Evolutionary conservation across 2,113 vertebrate genomes (phyloP).

Genomic region (Archocentrus centrarchus): DNA sequence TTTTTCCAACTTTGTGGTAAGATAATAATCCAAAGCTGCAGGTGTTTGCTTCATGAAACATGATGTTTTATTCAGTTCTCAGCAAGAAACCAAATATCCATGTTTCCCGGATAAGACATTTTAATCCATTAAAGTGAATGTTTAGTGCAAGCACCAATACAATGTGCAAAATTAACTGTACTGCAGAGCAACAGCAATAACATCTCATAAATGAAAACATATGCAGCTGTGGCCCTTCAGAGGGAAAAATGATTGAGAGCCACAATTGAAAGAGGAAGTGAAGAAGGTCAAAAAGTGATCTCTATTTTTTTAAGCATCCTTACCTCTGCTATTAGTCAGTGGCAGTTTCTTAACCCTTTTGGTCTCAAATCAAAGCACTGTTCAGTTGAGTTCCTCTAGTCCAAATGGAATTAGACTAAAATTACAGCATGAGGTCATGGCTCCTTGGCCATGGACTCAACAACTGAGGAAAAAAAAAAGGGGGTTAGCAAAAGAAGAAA

Average conservation of each 20-base stretch:
- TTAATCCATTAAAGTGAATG: not conserved
- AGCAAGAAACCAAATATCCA: not conserved
- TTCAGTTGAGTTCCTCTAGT: constrained; percentile 42
- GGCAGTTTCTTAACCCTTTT: constrained; percentile 71
- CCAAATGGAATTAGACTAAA: constrained; percentile 73
- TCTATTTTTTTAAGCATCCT: constrained; percentile 73
- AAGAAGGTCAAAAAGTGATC: constrained; percentile 70
- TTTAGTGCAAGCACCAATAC: not conserved
- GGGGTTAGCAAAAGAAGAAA: constrained; percentile 29
- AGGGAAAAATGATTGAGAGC: constrained; percentile 68
- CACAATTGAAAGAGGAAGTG: constrained; percentile 74
- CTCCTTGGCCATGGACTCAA: constrained; percentile 64
- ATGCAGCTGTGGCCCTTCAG: constrained; percentile 39
- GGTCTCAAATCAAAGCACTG: constrained; percentile 65
- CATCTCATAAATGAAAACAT: constrained; percentile 71
- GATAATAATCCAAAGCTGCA: constrained; percentile 9
- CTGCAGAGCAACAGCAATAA: constrained; percentile 40
- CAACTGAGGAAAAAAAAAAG: constrained; percentile 55
- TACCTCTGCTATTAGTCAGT: constrained; percentile 71
- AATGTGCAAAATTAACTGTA: not conserved
- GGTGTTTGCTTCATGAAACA: not conserved
- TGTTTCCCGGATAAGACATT: not conserved
- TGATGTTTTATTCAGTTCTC: not conserved
- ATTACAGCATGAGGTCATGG: constrained; percentile 78
- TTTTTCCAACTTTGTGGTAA: not conserved